Base-by-base conservation (phyloP, 2,113 vertebrate genomes). In the Nannobrachium achirus region DNA sequence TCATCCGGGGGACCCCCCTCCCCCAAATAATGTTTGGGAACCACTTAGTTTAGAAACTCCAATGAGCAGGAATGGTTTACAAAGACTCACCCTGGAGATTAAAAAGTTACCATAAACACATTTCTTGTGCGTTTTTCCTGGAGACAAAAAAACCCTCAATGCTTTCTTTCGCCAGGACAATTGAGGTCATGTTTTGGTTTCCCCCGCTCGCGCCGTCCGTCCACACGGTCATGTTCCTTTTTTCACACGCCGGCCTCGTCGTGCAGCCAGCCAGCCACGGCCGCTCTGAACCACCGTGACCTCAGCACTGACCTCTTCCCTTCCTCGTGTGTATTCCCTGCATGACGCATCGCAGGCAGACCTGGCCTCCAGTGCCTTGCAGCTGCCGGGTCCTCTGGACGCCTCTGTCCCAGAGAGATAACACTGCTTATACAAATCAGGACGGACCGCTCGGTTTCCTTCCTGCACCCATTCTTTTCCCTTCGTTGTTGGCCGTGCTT, bases 391-490 rank as follows among this genome's bases (percentile, higher is more conserved):
- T 2, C 10, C 18, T 19, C 19, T 18, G 51, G 46, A n/a, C n/a
- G n/a, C n/a, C 42, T 69, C 71, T 82, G 84, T 57, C 52, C 14
- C 38, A 33, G 4, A 79, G 68, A 72, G 78, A 81, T 85, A 86
- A 86, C 68, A 40, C 66, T 71, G 74, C 63, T 71, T 70, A 72
- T 70, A 72, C 71, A 81, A 76, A 79, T 79, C 73, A 72, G 68
- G 62, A 84, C 66, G 45, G 45, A 15, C 57, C 33, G 14, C 56
- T 73, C 59, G 25, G 25, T 33, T 87, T 83, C 82, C 80, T 87
- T 76, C 71, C 77, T 73, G 42, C 25, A 15, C 25, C 60, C 20
- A 49, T 64, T 68, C 39, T 84, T 9, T 73, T 46, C 62, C 41
- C 75, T 71, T 33, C 66, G 61, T 40, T 49, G n/a, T 14, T 3